phyloP scores from a whole-genome alignment of 2,888 invertebrate species.

The Apotomis betuletana region DNA sequence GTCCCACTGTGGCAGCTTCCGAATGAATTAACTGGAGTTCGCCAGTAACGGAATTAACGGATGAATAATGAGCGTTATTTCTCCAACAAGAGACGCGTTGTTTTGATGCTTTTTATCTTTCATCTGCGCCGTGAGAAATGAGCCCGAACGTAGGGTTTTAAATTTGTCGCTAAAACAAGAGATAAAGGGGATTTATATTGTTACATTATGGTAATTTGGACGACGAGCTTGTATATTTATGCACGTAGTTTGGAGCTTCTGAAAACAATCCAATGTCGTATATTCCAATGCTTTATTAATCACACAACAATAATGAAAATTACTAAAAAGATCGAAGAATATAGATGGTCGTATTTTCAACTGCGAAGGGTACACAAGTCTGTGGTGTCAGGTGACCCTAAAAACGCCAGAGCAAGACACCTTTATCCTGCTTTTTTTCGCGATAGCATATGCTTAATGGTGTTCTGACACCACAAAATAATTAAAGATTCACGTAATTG shows the following conservation, averaged over 20 bases:
- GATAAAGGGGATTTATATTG: conserved; percentile 26
- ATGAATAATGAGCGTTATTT: conserved; percentile 56
- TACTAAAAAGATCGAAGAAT: no score
- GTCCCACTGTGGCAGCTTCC: conserved; percentile 38
- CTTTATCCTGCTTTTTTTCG: no score
- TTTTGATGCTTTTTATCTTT: conserved; percentile 48
- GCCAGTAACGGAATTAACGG: conserved; percentile 46
- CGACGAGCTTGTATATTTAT: not conserved
- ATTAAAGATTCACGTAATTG: no score
- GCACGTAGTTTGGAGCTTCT: not conserved
- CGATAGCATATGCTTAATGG: no score
- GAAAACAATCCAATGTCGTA: not conserved
- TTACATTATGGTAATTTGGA: conserved; percentile 15
- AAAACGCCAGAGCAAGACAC: no score
- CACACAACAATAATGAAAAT: no score
- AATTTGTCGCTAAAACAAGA: conserved; percentile 26
- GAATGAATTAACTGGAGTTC: conserved; percentile 59
- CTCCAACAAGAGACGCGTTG: conserved; percentile 49
- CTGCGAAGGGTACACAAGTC: no score
- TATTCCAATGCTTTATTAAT: no score
- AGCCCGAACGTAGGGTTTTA: conserved; percentile 35
- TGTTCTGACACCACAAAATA: no score
- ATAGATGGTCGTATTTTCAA: no score
- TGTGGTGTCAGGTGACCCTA: no score
- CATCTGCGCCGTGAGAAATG: conserved; percentile 36